Evolutionary conservation across 2,113 vertebrate species (phyloP).

Genomic region (Neotoma lepida): DNA sequence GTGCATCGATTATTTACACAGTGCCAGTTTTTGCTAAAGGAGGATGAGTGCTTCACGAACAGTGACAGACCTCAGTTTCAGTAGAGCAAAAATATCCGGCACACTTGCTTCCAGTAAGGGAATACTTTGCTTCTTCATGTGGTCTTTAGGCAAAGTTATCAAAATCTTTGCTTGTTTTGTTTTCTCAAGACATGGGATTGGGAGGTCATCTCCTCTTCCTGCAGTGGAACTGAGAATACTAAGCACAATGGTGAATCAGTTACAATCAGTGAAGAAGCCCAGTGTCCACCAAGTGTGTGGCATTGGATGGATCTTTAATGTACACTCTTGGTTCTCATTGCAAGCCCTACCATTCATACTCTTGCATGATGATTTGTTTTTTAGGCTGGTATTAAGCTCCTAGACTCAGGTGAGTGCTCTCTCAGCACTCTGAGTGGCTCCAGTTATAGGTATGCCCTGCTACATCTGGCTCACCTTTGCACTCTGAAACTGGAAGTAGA

Average conservation of each 20-base stretch:
- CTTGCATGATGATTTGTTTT: too few species aligned
- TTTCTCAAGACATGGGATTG: background rate
- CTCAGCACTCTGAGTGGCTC: background rate
- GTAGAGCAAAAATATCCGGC: background rate
- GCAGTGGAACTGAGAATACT: background rate
- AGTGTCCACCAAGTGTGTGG: fast-evolving
- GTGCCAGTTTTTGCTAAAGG: background rate
- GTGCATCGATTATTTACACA: background rate
- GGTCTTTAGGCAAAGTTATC: background rate
- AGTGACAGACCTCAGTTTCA: background rate
- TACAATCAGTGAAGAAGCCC: background rate
- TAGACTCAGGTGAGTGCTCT: too few species aligned
- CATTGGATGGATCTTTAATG: background rate
- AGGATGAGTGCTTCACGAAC: background rate
- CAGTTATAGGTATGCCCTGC: too few species aligned
- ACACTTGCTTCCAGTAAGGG: background rate
- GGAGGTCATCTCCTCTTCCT: background rate
- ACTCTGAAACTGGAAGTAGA: background rate
- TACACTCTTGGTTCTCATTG: background rate
- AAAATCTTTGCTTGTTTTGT: background rate
- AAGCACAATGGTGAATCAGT: background rate
- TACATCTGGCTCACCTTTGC: background rate
- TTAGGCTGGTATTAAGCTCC: background rate
- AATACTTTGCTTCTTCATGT: background rate
- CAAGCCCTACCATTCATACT: background rate